Evolutionary conservation across 2,888 invertebrate genomes (phyloP).

Genomic region (Drosophila borealis): DNA sequence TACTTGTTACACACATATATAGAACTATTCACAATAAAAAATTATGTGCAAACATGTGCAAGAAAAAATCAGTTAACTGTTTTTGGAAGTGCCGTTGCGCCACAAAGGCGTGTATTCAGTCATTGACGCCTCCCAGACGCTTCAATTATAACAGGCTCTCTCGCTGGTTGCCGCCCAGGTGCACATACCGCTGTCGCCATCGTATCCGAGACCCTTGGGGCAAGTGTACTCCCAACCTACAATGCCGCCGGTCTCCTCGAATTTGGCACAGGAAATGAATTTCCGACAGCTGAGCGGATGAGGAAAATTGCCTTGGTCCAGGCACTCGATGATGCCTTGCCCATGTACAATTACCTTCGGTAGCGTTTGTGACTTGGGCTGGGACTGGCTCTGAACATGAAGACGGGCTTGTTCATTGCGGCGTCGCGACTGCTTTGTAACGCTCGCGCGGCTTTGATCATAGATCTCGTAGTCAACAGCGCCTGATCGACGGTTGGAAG

Average conservation of each 20-base stretch:
- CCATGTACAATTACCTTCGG: conserved; percentile 87
- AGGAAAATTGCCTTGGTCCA: conserved; percentile 96
- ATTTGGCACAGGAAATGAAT: conserved; percentile 95
- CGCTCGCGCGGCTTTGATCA: conserved; percentile 88
- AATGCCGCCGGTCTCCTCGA: conserved; percentile 91
- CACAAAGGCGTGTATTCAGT: conserved; percentile 52
- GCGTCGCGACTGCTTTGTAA: conserved; percentile 58
- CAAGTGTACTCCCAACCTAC: conserved; percentile 96
- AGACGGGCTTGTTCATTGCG: conserved; percentile 17
- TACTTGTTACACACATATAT: background rate
- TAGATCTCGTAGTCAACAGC: conserved; percentile 88
- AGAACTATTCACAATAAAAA: conserved; percentile 45
- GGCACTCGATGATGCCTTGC: conserved; percentile 92
- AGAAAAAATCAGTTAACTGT: conserved; percentile 14
- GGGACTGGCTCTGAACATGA: background rate
- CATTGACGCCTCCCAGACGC: conserved; percentile 37
- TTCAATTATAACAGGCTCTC: conserved; percentile 88
- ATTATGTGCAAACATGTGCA: conserved; percentile 36
- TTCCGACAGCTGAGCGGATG: conserved; percentile 96
- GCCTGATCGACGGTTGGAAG: conserved; percentile 21
- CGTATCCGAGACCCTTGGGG: conserved; percentile 93
- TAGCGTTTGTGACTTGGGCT: background rate
- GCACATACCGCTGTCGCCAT: conserved; percentile 95
- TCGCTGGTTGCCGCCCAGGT: conserved; percentile 92
- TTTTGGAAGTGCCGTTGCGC: background rate